Percentiles rank a stretch among this genome's conserved stretches.
Conservation (phyloP, 2,888 invertebrate species). For the Caenorhabditis sp. region DNA sequence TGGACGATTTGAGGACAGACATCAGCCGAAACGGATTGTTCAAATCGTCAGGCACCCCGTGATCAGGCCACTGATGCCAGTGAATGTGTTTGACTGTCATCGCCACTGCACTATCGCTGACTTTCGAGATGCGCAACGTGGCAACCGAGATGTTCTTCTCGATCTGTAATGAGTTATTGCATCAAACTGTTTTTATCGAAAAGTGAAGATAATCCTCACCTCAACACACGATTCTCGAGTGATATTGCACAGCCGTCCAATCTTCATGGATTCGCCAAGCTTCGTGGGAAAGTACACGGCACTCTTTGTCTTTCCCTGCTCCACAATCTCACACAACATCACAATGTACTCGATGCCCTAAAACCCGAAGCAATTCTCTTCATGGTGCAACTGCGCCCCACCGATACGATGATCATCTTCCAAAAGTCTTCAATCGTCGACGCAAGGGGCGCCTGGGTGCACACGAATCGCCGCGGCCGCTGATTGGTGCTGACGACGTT, state of each 20-base stretch:
- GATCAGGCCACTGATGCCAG: conserved; percentile 64
- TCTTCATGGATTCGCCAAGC: conserved; percentile 34
- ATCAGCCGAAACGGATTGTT: conserved; percentile 16
- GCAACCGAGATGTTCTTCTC: conserved; percentile 31
- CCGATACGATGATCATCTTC: conserved; percentile 70
- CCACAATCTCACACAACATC: conserved; percentile 66
- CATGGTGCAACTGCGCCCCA: too few species aligned
- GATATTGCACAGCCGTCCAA: conserved; percentile 42
- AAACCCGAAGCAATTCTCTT: too few species aligned
- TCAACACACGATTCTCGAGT: conserved; percentile 40
- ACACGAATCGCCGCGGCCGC: conserved; percentile 65
- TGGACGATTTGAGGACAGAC: not conserved
- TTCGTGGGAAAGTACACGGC: conserved; percentile 62
- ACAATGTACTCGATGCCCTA: conserved; percentile 56
- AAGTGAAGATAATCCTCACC: too few species aligned
- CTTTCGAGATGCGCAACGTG: conserved; percentile 32
- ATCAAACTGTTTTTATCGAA: too few species aligned
- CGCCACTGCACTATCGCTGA: conserved; percentile 12
- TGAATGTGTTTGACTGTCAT: conserved; percentile 49
- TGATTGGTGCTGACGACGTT: conserved; percentile 59
- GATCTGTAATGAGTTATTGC: too few species aligned
- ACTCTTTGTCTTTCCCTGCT: conserved; percentile 62
- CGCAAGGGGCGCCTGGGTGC: conserved; percentile 73
- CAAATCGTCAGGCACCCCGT: conserved; percentile 57
- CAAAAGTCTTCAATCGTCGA: conserved; percentile 73